Percentiles rank a stretch among this genome's conserved stretches.
These are phyloP conservation scores for Colistium nudipinnis DNA, from an alignment of 2,113 vertebrate genomes.

Conservation along the genomic window DNA sequence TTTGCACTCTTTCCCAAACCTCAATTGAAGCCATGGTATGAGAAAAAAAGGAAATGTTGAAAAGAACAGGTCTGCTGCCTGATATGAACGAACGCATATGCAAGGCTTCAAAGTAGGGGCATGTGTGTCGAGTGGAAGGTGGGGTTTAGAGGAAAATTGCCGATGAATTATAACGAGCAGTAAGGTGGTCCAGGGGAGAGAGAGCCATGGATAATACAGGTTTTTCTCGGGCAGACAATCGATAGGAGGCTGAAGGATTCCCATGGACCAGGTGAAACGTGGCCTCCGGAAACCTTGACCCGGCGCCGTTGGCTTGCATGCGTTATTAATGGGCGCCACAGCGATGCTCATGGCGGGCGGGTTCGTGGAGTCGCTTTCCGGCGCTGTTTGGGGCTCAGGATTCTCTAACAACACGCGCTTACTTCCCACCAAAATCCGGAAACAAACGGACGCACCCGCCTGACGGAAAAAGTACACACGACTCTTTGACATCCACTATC, in stretches of 20 bases:
- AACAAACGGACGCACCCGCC: neutral
- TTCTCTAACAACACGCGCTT: neutral
- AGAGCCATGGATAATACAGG: constrained; percentile 54
- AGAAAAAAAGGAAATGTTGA: constrained; percentile 25
- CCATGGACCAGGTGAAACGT: constrained; percentile 67
- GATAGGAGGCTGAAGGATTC: constrained; percentile 70
- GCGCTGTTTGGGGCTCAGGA: neutral
- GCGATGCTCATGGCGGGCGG: constrained; percentile 36
- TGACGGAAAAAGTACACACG: neutral
- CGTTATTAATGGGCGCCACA: constrained; percentile 67
- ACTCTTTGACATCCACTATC: neutral
- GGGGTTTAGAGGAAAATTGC: constrained; percentile 61
- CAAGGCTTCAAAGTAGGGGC: constrained; percentile 38
- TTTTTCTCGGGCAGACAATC: constrained; percentile 64
- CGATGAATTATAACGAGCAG: constrained; percentile 79
- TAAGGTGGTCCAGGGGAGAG: constrained; percentile 79
- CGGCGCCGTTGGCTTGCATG: constrained; percentile 50
- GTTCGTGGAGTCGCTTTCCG: neutral
- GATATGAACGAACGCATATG: constrained; percentile 81
- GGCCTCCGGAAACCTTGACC: constrained; percentile 68
- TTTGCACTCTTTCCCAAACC: too few species aligned
- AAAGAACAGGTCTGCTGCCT: constrained; percentile 28
- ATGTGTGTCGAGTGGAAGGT: constrained; percentile 20
- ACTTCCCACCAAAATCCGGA: neutral
- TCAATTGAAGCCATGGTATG: too few species aligned